Evolutionary conservation across 1,140 invertebrate genomes (phyloP), one percentile per base, ranked within the genome.

Genomic region (Phthorimaea operculella): DNA sequence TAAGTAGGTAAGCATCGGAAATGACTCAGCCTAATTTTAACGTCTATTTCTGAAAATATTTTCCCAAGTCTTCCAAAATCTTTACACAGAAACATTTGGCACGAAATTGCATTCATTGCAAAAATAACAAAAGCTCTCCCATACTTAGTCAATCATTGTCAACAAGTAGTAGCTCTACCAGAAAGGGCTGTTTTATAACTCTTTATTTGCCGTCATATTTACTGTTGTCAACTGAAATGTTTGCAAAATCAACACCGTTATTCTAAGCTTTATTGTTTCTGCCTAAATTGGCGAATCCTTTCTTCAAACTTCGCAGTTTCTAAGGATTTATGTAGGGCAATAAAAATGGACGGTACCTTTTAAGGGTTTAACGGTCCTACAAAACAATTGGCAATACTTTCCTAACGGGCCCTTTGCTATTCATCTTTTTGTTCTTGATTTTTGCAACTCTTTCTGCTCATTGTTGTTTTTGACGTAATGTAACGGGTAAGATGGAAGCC

Each of bases 361-460:
- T 42, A 47, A 47, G 44, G 45, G 17, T 34, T 18, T 56, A 56
- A 56, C 54, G 54, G 54, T 34, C 39, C 51, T 28, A 12, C 14
- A 18, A 45, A 54, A 47, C 42, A 28, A 48, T 47, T 17, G 16
- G 50, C 51, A 51, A 36, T 48, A 50, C 45, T 12, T 52, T 18
- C 17, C 12, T 12, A 28, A 12, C 12, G 47, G 36, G 36, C 54
- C 48, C 34, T 56, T 51, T 51, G 28, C 28, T 51, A 33, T 50
- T 34, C 15, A 36, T 10, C 16, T 14, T 36, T 16, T 55, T 51
- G 47, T 56, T 56, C 17, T 56, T 39, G 17, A 56, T 14, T 36
- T 51, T 56, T 56, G 54, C 54, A 56, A 56, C 54, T 56, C 54
- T 56, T 56, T 56, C 3, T 14, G 44, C n/a, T 7, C 11, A 12